phyloP scores from a whole-genome alignment of 1,140 invertebrate species.

The Drosophila bipectinata region DNA sequence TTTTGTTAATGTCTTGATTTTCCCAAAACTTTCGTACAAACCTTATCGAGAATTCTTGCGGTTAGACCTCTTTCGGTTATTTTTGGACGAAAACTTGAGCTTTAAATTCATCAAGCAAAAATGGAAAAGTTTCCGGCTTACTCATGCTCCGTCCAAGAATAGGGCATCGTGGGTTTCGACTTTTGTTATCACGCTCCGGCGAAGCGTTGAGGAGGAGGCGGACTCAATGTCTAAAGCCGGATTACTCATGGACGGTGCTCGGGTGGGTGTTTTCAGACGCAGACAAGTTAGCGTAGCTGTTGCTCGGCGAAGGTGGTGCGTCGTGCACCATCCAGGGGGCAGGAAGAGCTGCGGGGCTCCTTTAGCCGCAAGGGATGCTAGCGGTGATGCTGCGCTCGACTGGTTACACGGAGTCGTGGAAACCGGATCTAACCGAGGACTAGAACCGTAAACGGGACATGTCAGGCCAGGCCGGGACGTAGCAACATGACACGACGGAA shows the following conservation, averaged over 20 bases:
- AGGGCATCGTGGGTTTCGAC: conserved; percentile 29
- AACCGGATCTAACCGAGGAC: conserved; percentile 8
- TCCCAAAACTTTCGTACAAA: neutral
- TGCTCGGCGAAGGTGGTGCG: conserved; percentile 50
- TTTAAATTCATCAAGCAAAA: conserved; percentile 12
- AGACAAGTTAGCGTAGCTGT: conserved; percentile 30
- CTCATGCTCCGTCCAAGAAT: conserved; percentile 6
- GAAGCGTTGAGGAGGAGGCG: conserved; percentile 7
- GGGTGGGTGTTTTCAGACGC: conserved; percentile 41
- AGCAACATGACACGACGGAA: conserved; percentile 59
- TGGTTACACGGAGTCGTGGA: conserved; percentile 28
- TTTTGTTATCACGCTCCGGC: conserved; percentile 33
- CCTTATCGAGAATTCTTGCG: neutral
- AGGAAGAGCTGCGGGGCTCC: conserved; percentile 5
- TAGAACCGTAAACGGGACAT: conserved; percentile 14
- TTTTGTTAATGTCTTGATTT: neutral
- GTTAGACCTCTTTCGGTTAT: conserved; percentile 1
- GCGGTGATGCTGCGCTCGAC: conserved; percentile 25
- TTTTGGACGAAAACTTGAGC: too few species aligned
- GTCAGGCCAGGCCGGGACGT: conserved; percentile 13
- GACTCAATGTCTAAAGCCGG: conserved; percentile 36
- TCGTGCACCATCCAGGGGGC: conserved; percentile 6
- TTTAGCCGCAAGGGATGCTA: conserved; percentile 64
- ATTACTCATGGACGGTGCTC: conserved; percentile 55
- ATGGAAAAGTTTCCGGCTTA: conserved; percentile 10